A percentile compares a stretch with the other conserved stretches of the same genome.
phyloP scores from a whole-genome alignment of 2,797 vertebrate genomes.

The Brachyalestes nurse region DNA sequence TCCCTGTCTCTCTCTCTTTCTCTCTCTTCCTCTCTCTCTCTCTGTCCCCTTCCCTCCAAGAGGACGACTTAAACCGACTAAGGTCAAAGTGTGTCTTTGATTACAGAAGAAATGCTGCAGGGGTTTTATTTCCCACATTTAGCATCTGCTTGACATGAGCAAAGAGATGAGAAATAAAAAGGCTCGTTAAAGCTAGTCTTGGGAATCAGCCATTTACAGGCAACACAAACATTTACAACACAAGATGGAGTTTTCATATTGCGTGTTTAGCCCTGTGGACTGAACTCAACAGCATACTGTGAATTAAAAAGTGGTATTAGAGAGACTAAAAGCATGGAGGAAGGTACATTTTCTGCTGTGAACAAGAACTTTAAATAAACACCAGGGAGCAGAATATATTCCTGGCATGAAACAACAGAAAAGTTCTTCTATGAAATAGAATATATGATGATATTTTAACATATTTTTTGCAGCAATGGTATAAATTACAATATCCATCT shows the following conservation, averaged over 20 bases:
- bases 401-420: not conserved
- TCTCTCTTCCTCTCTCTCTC: too few species aligned
- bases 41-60: not conserved
- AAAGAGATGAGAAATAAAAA: not conserved
- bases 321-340: not conserved
- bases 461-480: too few species aligned
- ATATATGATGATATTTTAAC: too few species aligned
- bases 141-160: conserved; percentile 29
- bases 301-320: not conserved
- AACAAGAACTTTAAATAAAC: conserved; percentile 3
- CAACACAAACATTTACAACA: not conserved
- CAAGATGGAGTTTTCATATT: conserved; percentile 18
- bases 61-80: not conserved
- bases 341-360: not conserved
- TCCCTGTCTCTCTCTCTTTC: not conserved
- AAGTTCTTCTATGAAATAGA: not conserved
- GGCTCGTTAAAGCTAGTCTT: not conserved
- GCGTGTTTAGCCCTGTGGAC: not conserved
- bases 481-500: too few species aligned
- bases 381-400: not conserved
- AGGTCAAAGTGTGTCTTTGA: not conserved
- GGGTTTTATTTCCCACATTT: conserved; percentile 64
- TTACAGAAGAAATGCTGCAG: conserved; percentile 44
- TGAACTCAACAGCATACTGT: not conserved
- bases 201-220: conserved; percentile 16